Evolutionary conservation across 2,113 vertebrate genomes (phyloP), one percentile per base, ranked within the genome.

Genomic region (Labeo catla): DNA sequence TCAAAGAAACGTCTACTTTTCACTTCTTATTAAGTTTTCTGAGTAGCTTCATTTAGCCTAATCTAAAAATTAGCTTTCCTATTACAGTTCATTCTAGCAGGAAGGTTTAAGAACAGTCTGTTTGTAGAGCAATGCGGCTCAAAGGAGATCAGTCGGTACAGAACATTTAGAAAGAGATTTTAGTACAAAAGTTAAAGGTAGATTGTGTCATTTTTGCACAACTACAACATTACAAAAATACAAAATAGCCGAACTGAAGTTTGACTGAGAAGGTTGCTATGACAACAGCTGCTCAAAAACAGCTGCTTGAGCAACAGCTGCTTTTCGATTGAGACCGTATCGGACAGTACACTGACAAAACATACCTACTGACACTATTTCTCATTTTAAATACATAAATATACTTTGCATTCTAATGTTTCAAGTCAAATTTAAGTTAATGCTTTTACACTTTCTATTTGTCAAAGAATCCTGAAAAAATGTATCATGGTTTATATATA

Each of bases 1-100:
- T 82, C 80, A 82, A 34, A 70, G 15, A 70, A 68, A 70, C 47
- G 8, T 70, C 63, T 52, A 70, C 63, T 68, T 81, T n/a, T 81
- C n/a, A 49, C 79, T 11, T 61, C 57, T 59, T 79, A 59, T 76
- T 76, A 66, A 1, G 19, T 66, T 81, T 81, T 47, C 8, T 11
- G 45, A 66, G 59, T 50, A 52, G 15, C 36, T 82, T 82, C 1
- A 82, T 70, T 70, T 70, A 68, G 61, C 23, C 80, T 68, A 39
- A 19, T 70, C 45, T 6, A 15, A 34, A 49, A 68, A 82, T 36
- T 21, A 8, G 12, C 45, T 21, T 21, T 68, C 15, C 19, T n/a
- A 61, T 61, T 61, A 61, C 16, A 19, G 61, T 49, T 36, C 6
- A 34, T 9, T 66, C n/a, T 8, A 49, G 28, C 63, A 81, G 6